Evolutionary conservation across 2,888 invertebrate genomes (phyloP), one percentile per base, ranked within the genome.

Genomic region (Hesperia comma): DNA sequence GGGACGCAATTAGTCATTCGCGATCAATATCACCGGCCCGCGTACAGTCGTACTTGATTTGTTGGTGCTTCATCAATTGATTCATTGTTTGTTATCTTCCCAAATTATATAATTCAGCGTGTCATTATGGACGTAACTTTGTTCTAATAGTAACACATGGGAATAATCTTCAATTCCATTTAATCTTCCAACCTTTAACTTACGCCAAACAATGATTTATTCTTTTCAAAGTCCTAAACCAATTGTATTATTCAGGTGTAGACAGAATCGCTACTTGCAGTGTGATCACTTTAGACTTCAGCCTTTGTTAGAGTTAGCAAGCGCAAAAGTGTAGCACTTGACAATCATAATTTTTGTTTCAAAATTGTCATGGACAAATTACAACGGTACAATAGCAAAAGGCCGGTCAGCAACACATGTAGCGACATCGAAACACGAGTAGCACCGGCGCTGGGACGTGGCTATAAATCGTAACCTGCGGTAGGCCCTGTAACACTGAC

Each of bases 401-500:
- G 19, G 19, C 8, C 49, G 17, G 17, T 43, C 58, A 58, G n/a
- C 15, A 32, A 33, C 58, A 58, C 46, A 32, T 46, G 58, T 58
- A 58, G 14, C 56, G 19, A 58, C 58, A 58, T 33, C 15, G 56
- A 33, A 49, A 63, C 63, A 63, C 21, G 46, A 49, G 57, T 41
- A 17, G 26, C 26, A 51, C 19, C 26, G 21, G 43, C 17, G 56
- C 19, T 26, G 15, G 43, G 19, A 32, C 62, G 54, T 43, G 33
- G 32, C 55, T 32, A 62, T 64, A 64, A 64, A 57, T 64, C 56
- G 63, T 51, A 32, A 58, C 51, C 64, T 21, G 53, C 51, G 32
- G 63, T 63, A 53, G 51, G 51, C 57, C 64, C 57, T 51, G 57
- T 64, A 64, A 58, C 64, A 58, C 51, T 63, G 63, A 63, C 63